These are phyloP conservation scores for Dinoponera quadriceps DNA, from an alignment of 1,140 invertebrate species.

Conservation along the genomic window DNA sequence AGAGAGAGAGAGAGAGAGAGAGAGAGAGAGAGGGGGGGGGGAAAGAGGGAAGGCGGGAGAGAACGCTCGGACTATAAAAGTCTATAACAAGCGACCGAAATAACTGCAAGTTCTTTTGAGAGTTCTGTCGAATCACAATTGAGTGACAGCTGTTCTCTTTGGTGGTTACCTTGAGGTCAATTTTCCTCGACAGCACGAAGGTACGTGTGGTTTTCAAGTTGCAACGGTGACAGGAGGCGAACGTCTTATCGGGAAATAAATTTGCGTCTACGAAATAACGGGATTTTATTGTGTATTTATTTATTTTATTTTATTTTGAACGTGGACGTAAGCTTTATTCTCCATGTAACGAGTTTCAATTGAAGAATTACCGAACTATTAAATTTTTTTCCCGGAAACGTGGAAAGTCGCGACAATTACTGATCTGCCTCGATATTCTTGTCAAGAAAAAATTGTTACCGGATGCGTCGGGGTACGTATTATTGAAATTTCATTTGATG, in stretches of 20 bases:
- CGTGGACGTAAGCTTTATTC: background rate
- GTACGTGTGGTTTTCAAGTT: background rate
- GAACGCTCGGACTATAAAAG: slow-evolving; percentile 17
- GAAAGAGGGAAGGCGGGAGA: background rate
- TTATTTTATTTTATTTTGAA: background rate
- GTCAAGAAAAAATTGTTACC: background rate
- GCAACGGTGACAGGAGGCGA: too few species aligned
- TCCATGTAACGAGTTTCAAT: background rate
- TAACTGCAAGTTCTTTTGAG: slow-evolving; percentile 13
- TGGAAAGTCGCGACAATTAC: background rate
- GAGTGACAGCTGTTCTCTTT: slow-evolving; percentile 10
- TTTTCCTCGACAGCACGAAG: background rate
- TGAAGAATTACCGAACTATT: background rate
- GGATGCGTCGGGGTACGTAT: background rate
- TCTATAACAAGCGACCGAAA: slow-evolving; percentile 30
- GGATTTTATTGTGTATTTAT: too few species aligned
- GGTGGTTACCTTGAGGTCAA: background rate
- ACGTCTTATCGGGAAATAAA: too few species aligned
- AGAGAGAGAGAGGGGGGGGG: slow-evolving; percentile 8
- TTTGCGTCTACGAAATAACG: too few species aligned
- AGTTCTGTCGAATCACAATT: slow-evolving; percentile 11
- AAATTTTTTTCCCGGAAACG: background rate
- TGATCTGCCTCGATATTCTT: background rate
- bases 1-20: background rate
- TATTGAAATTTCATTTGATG: slow-evolving; percentile 10